Base-by-base conservation (phyloP, 2,888 invertebrate genomes). In the Brenthis hecate region DNA sequence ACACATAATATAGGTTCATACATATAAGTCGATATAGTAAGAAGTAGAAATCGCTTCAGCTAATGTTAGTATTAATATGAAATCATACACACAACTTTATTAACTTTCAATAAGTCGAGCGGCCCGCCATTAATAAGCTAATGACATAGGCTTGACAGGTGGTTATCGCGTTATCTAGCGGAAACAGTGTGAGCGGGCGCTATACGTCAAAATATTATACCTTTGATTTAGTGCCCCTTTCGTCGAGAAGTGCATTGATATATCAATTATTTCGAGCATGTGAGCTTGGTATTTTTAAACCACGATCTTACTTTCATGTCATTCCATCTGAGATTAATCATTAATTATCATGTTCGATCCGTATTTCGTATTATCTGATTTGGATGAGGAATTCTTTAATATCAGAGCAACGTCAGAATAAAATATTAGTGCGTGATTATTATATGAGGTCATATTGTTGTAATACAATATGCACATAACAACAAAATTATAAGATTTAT, bases 301-400 rank as follows among this genome's bases (percentile, higher is more conserved):
- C 88, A 88, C 83, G 88, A 89, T 88, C 89, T 91, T 88, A 88
- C 88, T 90, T 89, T 90, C 92, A 89, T 91, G 92, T 91, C 92
- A 86, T 84, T 83, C 82, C 72, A 77, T 84, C 88, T 84, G 87
- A 83, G 86, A 89, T 86, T 85, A 85, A 88, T 88, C 91, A 92
- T 92, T 90, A 90, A 91, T 91, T 90, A 89, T 82, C 74, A 75
- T 84, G 85, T 84, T 82, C 80, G 80, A 84, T 84, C 79, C 79
- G 81, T 83, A 86, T 86, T 85, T 81, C 78, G 81, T 85, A 86
- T 86, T 91, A 90, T 91, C 90, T 87, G 91, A 91, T 91, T 83
- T 80, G 83, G 82, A 80, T 84, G 82, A 81, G 85, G 85, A 81
- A 86, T 88, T 81, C 75, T 80, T 83, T 81, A 79, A 76, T 76